A percentile compares a stretch with the other conserved stretches of the same genome.
These are phyloP conservation scores for Enteromius viviparus DNA, from an alignment of 2,797 vertebrate genomes.

Conservation along the genomic window DNA sequence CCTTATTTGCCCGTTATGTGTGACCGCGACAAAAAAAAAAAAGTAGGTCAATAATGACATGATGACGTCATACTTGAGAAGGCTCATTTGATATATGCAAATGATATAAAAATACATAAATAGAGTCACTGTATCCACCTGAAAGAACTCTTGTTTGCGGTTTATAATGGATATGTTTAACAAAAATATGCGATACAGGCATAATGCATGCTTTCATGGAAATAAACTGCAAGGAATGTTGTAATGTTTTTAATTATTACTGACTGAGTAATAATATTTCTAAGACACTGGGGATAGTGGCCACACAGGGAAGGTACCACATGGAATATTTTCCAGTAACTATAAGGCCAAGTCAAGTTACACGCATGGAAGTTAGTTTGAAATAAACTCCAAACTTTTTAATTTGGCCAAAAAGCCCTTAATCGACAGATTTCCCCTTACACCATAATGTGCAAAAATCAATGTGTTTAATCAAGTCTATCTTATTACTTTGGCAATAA, in stretches of 20 bases:
- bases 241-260: background rate
- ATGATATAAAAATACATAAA: background rate
- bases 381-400: background rate
- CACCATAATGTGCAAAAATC: conserved; percentile 2
- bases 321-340: background rate
- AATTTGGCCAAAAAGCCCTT: background rate
- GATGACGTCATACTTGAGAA: background rate
- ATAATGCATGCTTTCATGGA: background rate
- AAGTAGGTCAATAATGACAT: conserved; percentile 32
- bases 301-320: background rate
- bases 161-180: background rate
- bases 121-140: background rate
- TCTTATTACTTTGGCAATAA: background rate
- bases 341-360: background rate
- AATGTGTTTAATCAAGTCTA: background rate
- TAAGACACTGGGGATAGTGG: background rate
- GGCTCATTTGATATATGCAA: background rate
- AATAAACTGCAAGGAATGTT: background rate
- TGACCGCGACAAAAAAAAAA: background rate
- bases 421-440: background rate
- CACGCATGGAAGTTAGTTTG: background rate
- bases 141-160: background rate
- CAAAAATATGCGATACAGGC: too few relatives aligned
- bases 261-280: background rate
- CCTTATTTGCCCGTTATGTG: conserved; percentile 3